These are phyloP conservation scores for Drosophila biarmipes DNA, from an alignment of 1,140 invertebrate species.

Conservation along the genomic window DNA sequence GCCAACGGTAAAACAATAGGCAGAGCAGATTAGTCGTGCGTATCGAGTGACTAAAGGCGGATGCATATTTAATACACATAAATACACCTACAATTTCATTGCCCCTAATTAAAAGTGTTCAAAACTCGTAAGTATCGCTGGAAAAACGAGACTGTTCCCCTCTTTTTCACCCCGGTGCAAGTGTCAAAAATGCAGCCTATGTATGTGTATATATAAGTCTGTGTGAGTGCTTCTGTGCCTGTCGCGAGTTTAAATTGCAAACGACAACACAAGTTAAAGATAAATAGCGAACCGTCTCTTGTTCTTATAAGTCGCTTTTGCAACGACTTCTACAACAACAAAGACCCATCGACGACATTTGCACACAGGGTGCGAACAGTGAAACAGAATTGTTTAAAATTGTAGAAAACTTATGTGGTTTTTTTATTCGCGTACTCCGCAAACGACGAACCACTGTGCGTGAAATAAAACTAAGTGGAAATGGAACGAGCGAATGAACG, in stretches of 20 bases:
- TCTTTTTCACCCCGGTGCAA: conserved; percentile 31
- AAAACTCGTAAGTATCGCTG: conserved; percentile 32
- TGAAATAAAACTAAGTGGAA: conserved; percentile 65
- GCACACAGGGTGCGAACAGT: conserved; percentile 64
- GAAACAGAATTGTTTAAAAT: conserved; percentile 17
- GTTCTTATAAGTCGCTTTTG: conserved; percentile 44
- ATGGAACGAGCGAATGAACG: conserved; percentile 53
- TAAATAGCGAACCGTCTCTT: conserved; percentile 63
- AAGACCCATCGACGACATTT: conserved; percentile 61
- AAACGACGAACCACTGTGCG: conserved; percentile 49
- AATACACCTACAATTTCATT: conserved; percentile 15
- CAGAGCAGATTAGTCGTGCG: conserved; percentile 32
- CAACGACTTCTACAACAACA: conserved; percentile 32
- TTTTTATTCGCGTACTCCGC: background rate
- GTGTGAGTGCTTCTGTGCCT: conserved; percentile 20
- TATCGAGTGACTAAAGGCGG: conserved; percentile 48
- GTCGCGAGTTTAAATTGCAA: conserved; percentile 55
- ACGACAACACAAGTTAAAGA: conserved; percentile 64
- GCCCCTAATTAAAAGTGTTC: background rate
- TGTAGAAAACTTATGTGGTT: background rate
- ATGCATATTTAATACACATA: conserved; percentile 4
- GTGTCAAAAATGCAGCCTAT: conserved; percentile 58
- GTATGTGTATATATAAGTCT: conserved; percentile 9
- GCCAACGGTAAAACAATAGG: conserved; percentile 67
- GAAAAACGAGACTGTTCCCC: conserved; percentile 9